phyloP scores from a whole-genome alignment of 2,113 vertebrate species.

The Uria aalge region DNA sequence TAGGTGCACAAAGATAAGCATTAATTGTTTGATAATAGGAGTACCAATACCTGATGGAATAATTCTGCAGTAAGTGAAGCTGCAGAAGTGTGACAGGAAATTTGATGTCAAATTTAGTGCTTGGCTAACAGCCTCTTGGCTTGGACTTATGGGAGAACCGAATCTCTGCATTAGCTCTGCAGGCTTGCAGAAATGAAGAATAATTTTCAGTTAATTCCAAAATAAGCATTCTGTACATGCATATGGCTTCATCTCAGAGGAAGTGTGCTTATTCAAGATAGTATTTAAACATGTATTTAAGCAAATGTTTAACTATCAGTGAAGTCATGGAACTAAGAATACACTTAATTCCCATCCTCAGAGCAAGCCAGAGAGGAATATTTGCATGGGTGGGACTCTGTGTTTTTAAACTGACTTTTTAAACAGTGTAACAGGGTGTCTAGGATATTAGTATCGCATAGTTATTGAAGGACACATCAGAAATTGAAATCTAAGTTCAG shows the following conservation, averaged over 20 bases:
- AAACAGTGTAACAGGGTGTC: neutral
- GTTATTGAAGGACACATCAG: neutral
- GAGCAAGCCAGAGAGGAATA: neutral
- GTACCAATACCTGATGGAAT: neutral
- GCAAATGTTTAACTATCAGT: neutral
- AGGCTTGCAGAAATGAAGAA: neutral
- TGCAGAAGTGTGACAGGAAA: neutral
- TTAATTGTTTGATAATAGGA: neutral
- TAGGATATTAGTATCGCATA: neutral
- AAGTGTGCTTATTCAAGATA: neutral
- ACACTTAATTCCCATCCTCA: neutral
- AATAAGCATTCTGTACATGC: neutral
- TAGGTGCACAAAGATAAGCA: neutral
- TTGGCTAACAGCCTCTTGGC: neutral
- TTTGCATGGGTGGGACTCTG: neutral
- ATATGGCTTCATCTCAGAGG: neutral
- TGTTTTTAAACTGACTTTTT: neutral
- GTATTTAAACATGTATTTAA: neutral
- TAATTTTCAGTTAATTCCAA: conserved; percentile 13
- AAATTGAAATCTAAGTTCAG: neutral
- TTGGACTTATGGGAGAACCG: neutral
- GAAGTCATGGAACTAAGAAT: neutral
- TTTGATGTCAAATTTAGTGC: neutral
- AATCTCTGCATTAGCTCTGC: neutral
- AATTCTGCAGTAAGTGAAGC: neutral